phyloP scores from a whole-genome alignment of 2,797 vertebrate species.

The Chelmon rostratus region DNA sequence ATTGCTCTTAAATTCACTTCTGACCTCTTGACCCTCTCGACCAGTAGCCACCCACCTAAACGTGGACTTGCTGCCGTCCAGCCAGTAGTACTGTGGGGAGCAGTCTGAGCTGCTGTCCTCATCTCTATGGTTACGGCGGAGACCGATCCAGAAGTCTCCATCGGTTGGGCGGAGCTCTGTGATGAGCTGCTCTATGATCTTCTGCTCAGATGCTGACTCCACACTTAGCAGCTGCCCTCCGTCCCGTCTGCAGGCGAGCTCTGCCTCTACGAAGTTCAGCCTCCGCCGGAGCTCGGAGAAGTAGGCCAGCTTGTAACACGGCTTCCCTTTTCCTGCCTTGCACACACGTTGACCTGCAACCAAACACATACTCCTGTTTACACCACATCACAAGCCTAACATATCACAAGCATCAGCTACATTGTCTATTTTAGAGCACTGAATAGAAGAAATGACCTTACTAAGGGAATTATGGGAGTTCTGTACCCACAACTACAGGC shows the following conservation, averaged over 20 bases:
- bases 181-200: slow-evolving; percentile 89
- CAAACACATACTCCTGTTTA: slow-evolving; percentile 16
- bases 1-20: slow-evolving; percentile 1
- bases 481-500: neutral
- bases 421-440: neutral
- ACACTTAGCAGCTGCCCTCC: slow-evolving; percentile 93
- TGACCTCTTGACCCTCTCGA: neutral
- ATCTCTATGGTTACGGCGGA: slow-evolving; percentile 86
- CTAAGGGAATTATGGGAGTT: neutral
- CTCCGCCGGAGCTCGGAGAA: slow-evolving; percentile 89
- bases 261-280: slow-evolving; percentile 90
- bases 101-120: slow-evolving; percentile 87
- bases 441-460: neutral
- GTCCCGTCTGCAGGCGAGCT: slow-evolving; percentile 87
- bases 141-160: slow-evolving; percentile 98
- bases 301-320: slow-evolving; percentile 95
- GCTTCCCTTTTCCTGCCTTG: slow-evolving; percentile 87
- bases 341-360: slow-evolving; percentile 91
- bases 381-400: neutral
- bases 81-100: slow-evolving; percentile 90
- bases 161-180: slow-evolving; percentile 89
- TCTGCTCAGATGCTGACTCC: slow-evolving; percentile 90
- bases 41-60: slow-evolving; percentile 76
- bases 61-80: slow-evolving; percentile 88
- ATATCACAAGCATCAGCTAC: neutral